Evolutionary conservation across 2,113 vertebrate genomes (phyloP).

Genomic region (Pyxicephalus adspersus): DNA sequence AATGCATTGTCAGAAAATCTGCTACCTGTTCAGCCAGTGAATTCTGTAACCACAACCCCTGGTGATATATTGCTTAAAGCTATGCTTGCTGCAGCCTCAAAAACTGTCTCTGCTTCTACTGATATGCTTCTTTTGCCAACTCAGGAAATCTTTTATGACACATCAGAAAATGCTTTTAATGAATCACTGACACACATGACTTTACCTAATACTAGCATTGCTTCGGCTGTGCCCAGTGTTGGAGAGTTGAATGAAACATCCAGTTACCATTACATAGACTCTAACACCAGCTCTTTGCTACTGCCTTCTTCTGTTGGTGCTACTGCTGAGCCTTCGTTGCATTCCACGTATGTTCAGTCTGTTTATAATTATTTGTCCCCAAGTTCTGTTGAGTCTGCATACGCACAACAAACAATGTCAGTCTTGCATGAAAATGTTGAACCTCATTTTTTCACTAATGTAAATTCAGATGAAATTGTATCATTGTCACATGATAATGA

Average conservation of each 20-base stretch:
- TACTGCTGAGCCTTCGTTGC: constrained; percentile 64
- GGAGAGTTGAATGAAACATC: constrained; percentile 68
- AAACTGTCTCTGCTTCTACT: constrained; percentile 72
- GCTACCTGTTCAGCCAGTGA: constrained; percentile 67
- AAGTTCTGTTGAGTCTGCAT: constrained; percentile 63
- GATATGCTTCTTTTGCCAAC: constrained; percentile 68
- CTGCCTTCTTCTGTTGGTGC: constrained; percentile 65
- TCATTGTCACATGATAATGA: constrained; percentile 64
- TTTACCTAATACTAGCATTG: constrained; percentile 67
- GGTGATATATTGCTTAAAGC: constrained; percentile 70
- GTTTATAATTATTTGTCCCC: constrained; percentile 58
- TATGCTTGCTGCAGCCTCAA: constrained; percentile 69
- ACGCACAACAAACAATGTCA: constrained; percentile 66
- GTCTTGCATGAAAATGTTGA: constrained; percentile 67
- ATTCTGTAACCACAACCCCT: constrained; percentile 68
- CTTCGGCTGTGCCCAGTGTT: constrained; percentile 64
- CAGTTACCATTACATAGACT: constrained; percentile 66
- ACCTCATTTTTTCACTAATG: constrained; percentile 64
- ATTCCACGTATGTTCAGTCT: constrained; percentile 62
- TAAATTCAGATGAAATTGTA: constrained; percentile 68
- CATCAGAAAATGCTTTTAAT: constrained; percentile 69
- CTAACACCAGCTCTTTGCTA: constrained; percentile 67
- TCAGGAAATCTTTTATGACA: constrained; percentile 65
- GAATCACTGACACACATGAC: constrained; percentile 71
- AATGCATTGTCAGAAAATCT: constrained; percentile 71